Base-by-base conservation (phyloP, 2,113 vertebrate genomes). In the Dermatemys mawii region DNA sequence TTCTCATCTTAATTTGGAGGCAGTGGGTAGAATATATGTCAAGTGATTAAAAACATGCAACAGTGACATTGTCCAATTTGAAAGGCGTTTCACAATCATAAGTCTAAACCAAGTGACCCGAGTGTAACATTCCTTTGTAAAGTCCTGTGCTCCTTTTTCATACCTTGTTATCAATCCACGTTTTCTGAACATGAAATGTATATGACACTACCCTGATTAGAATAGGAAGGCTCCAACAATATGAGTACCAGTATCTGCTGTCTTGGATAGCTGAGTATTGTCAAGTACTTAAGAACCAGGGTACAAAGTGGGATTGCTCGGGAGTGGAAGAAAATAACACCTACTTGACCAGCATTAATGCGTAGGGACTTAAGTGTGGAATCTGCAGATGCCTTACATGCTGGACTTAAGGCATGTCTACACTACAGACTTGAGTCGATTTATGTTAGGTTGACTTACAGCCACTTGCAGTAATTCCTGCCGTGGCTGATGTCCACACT, bases 321-420 rank as follows among this genome's bases (percentile, higher is more conserved):
- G 81, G 82, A 9, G 90, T 90, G 35, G 44, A 55, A 91, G 13
- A 38, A 29, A 57, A 57, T 7, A 35, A 93, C 88, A 16, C 5
- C 24, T 91, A 67, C 7, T 55, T 95, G 76, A 91, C 70, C 38
- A 75, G 29, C 46, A 27, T 81, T 94, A n/a, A 22, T 91, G 22
- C 88, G 78, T 84, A 93, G 94, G n/a, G 84, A 83, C 88, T 90
- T 93, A 90, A 94, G 89, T 87, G 29, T 22, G 79, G 88, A 91
- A n/a, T 82, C 84, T 87, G 17, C 26, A 95, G 92, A 92, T 94
- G 96, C 92, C 83, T 83, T 51, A 76, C 29, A 48, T 21, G 79
- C 38, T 79, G 90, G 93, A 75, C 41, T 27, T 38, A 81, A 67
- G 38, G 53, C 78, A 85, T 93, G 63, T 27, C 55, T 32, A 14